Base-by-base conservation (phyloP, 1,140 invertebrate genomes). In the Bombus sibiricus region DNA sequence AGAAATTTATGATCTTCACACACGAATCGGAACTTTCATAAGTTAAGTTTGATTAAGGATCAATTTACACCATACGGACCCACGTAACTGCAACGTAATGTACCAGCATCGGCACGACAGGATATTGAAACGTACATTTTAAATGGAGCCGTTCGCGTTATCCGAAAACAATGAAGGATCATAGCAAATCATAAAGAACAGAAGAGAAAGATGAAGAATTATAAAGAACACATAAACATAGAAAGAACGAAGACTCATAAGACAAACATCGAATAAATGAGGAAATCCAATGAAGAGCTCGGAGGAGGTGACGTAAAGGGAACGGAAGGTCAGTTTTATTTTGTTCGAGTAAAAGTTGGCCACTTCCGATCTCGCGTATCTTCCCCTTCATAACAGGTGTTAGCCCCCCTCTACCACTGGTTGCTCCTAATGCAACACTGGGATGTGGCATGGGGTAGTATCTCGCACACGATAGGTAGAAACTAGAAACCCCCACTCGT, bases 281-380 rank as follows among this genome's bases (percentile, higher is more conserved):
- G 25, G 10, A 28, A 28, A 59, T 59, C 9, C 22, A 59, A 28
- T 9, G 25, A 34, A 34, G 6, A 57, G 12, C 12, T 13, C 41
- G 12, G 12, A 43, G 41, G 0, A 43, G 0, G 41, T 43, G 41
- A 43, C 12, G 41, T 41, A 41, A 41, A 41, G 0, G 41, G 1
- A 12, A 1, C 41, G 1, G 1, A 0, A 1, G 5, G 47, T 47
- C 15, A 18, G 1, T 6, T 18, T 47, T 47, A 0, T 18, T 47
- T n/a, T 32, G 4, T 18, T 2, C 6, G 15, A 15, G 62, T 32
- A 32, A 8, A 66, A 34, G 6, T 15, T 32, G 15, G 3, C n/a
- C 2, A 15, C 13, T 18, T 66, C n/a, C n/a, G 2, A 13, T 3
- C 0, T n/a, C n/a, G n/a, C n/a, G n/a, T 13, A 66, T 18, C 62